Percentiles rank a stretch among this genome's conserved stretches.
Conservation (phyloP, 2,113 vertebrate species). For the Zapornia atra region DNA sequence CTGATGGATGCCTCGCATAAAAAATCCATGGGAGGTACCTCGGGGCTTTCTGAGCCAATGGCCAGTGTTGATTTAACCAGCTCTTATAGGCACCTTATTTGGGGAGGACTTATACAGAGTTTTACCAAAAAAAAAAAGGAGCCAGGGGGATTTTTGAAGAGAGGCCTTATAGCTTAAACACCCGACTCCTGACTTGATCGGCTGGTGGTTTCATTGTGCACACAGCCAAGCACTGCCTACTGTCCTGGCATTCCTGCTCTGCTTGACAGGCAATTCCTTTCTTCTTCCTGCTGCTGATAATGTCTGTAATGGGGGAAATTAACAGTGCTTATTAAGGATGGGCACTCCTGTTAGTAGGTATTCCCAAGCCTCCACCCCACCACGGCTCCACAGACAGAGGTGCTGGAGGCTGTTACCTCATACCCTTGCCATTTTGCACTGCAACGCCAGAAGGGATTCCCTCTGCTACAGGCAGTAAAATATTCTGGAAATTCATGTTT, state of each 20-base stretch:
- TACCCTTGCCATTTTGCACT: neutral
- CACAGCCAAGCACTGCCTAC: neutral
- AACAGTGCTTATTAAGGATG: neutral
- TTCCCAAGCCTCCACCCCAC: neutral
- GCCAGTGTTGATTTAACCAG: neutral
- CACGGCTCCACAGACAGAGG: neutral
- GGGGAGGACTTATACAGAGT: neutral
- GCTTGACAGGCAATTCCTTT: neutral
- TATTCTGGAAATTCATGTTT: neutral
- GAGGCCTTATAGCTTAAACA: neutral
- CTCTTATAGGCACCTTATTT: neutral
- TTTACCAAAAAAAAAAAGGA: neutral
- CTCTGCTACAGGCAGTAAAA: neutral
- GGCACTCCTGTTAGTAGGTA: neutral
- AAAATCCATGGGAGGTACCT: neutral
- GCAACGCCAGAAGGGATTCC: neutral
- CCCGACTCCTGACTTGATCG: neutral
- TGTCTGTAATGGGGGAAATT: neutral
- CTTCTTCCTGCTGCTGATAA: neutral
- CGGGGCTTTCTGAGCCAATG: neutral
- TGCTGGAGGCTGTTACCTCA: neutral
- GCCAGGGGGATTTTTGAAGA: neutral
- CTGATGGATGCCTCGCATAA: neutral
- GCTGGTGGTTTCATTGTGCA: neutral
- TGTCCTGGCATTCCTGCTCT: neutral